These are phyloP conservation scores for Eremophila alpestris DNA, from an alignment of 2,797 vertebrate genomes.

Conservation along the genomic window DNA sequence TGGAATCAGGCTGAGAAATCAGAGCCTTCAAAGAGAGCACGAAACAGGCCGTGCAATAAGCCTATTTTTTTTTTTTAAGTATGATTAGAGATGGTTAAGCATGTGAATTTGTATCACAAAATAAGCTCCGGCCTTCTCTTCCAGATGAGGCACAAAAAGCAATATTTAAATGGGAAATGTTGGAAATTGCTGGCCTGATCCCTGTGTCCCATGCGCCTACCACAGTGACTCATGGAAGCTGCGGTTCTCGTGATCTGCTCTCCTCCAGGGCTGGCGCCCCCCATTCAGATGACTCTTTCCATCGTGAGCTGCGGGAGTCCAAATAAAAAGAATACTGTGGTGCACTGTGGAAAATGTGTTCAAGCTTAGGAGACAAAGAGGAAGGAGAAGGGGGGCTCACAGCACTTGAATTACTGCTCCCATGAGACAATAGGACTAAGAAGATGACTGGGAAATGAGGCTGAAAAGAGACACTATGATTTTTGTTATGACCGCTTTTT, in stretches of 20 bases:
- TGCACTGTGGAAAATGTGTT: constrained; percentile 54
- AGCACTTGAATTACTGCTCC: constrained; percentile 37
- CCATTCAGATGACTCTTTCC: constrained; percentile 47
- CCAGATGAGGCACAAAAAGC: not conserved
- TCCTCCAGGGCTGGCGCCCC: constrained; percentile 35
- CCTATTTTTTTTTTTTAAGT: not conserved
- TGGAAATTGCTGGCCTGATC: constrained; percentile 2
- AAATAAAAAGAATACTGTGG: constrained; percentile 56
- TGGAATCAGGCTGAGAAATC: not conserved
- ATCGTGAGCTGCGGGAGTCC: constrained; percentile 32
- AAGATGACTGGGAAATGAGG: constrained; percentile 50
- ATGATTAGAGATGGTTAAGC: not conserved
- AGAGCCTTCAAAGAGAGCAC: not conserved
- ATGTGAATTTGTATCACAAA: not conserved
- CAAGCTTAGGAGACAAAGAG: constrained; percentile 33
- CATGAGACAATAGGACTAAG: constrained; percentile 30
- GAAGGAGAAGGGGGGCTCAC: constrained; percentile 46
- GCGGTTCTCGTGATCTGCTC: constrained; percentile 29
- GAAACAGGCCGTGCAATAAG: not conserved
- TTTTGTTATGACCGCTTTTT: not conserved
- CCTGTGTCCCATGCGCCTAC: not conserved
- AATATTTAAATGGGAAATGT: not conserved
- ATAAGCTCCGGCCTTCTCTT: not conserved
- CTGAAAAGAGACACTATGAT: not conserved
- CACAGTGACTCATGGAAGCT: constrained; percentile 51